A percentile compares a stretch with the other conserved stretches of the same genome.
phyloP scores from a whole-genome alignment of 2,113 vertebrate genomes.

The Muntiacus reevesi region DNA sequence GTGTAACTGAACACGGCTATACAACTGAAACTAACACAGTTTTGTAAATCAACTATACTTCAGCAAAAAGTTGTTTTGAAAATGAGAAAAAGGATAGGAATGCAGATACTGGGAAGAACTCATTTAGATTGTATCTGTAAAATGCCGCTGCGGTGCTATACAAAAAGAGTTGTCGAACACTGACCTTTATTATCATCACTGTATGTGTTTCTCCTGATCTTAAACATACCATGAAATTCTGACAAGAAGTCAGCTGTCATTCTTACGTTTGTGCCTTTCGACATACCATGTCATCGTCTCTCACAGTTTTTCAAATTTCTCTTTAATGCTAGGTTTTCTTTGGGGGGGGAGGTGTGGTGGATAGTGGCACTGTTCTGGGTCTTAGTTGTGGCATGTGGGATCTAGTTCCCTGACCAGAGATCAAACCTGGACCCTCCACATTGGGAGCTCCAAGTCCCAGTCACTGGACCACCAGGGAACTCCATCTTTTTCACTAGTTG shows the following conservation, averaged over 20 bases:
- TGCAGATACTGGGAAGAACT: neutral
- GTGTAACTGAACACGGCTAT: neutral
- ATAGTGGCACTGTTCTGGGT: neutral
- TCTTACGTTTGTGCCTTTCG: neutral
- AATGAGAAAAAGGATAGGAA: neutral
- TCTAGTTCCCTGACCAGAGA: neutral
- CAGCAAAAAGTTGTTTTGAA: neutral
- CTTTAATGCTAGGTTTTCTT: neutral
- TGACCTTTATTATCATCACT: neutral
- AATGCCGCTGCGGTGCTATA: fast-evolving
- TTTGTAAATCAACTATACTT: neutral
- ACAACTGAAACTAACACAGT: neutral
- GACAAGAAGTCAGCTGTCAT: neutral
- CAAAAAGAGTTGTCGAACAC: neutral
- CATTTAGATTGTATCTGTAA: neutral
- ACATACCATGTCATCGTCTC: neutral
- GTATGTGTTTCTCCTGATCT: neutral
- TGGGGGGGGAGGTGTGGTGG: neutral
- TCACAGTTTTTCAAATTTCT: neutral
- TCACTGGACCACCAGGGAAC: neutral
- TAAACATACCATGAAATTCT: neutral
- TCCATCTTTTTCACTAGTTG: neutral
- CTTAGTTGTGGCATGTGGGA: neutral
- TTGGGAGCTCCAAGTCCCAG: fast-evolving
- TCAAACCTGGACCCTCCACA: neutral